Conservation (phyloP, 2,113 vertebrate genomes). For the Protobothrops mucrosquamatus region DNA sequence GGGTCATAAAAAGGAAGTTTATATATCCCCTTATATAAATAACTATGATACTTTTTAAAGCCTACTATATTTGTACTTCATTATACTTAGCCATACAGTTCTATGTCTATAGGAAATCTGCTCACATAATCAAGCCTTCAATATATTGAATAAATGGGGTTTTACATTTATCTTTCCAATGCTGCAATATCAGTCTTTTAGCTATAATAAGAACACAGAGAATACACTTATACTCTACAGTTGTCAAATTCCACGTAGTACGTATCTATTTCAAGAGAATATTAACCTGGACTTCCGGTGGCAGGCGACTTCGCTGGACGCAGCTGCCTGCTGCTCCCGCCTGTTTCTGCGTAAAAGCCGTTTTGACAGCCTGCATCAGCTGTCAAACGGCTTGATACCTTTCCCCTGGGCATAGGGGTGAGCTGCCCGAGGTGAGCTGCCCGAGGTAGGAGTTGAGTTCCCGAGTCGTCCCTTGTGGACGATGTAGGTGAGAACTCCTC, state of each 20-base stretch:
- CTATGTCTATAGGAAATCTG: not conserved
- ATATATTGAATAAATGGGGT: not conserved
- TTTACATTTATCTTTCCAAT: not conserved
- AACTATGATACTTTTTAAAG: not conserved
- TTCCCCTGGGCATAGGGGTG: too few species aligned
- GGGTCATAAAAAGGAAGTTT: not conserved
- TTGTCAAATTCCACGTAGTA: not conserved
- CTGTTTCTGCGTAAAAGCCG: too few species aligned
- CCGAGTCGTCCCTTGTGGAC: too few species aligned
- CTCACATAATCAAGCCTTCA: not conserved
- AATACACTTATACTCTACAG: not conserved
- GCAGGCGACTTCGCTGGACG: too few species aligned
- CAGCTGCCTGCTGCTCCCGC: too few species aligned
- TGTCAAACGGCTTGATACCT: too few species aligned
- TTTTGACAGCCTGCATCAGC: too few species aligned
- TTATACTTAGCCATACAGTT: not conserved
- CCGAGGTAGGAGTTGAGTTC: too few species aligned
- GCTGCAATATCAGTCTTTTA: not conserved
- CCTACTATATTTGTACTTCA: not conserved
- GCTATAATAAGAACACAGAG: not conserved
- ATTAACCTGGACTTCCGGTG: too few species aligned
- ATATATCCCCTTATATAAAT: not conserved
- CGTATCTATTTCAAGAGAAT: not conserved
- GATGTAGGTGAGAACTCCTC: too few species aligned
- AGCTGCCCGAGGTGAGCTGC: too few species aligned